Conservation (phyloP, 2,888 invertebrate genomes). For the Cantharis rustica region DNA sequence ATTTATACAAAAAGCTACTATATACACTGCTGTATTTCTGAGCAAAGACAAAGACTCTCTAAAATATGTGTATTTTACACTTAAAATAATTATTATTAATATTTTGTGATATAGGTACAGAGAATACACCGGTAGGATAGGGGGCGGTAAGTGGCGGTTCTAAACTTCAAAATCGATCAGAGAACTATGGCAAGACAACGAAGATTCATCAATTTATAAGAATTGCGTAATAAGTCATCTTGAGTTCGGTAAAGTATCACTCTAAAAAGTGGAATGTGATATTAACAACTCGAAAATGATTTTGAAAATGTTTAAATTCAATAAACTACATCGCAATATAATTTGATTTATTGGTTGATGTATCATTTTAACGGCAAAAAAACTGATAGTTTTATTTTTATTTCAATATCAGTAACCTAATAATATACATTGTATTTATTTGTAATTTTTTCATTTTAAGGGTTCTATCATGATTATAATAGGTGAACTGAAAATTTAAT, state of each 20-base stretch:
- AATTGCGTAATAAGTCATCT: too few species aligned
- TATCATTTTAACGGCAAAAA: neutral
- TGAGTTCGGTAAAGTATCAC: too few species aligned
- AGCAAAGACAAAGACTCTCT: neutral
- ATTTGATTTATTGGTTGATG: neutral
- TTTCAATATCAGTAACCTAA: neutral
- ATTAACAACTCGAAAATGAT: neutral
- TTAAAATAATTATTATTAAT: neutral
- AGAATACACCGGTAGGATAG: too few species aligned
- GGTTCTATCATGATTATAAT: too few species aligned
- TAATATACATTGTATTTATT: too few species aligned
- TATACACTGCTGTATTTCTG: neutral
- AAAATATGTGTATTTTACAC: neutral
- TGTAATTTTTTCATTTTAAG: too few species aligned
- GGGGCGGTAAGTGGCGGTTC: too few species aligned
- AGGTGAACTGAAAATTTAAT: too few species aligned
- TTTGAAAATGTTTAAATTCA: neutral
- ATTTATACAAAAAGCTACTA: neutral
- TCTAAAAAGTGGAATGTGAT: neutral
- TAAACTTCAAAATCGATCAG: too few species aligned
- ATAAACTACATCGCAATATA: neutral
- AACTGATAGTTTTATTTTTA: neutral
- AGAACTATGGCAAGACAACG: too few species aligned
- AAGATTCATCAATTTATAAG: too few species aligned
- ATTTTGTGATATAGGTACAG: too few species aligned